Base-by-base conservation (phyloP, 2,888 invertebrate genomes). In the Noctua janthina region DNA sequence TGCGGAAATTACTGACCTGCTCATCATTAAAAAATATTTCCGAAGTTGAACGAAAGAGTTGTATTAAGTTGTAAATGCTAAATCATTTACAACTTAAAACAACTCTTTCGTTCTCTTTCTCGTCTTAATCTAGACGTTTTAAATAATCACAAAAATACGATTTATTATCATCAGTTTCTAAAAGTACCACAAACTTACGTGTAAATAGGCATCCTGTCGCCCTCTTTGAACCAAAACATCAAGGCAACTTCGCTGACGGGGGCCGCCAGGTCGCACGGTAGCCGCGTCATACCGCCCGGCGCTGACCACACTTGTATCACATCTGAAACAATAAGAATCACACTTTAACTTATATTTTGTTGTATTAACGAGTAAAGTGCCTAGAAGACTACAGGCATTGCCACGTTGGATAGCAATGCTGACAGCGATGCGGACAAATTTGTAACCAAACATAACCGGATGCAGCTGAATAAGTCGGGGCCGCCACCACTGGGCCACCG, bases 221-320 rank as follows among this genome's bases (percentile, higher is more conserved):
- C 97, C 93, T 99, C 99, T 94, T 99, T 99, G 97, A 99, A 99
- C 99, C 99, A 99, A 83, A 99, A 98, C 91, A 99, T 98, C 98
- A 99, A 98, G 91, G 98, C 98, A 70, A 99, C 98, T 92, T 99
- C 98, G 89, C 98, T 98, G 74, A 97, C 97, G 0, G 98, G 97
- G 46, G 98, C 97, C 0, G 98, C 96, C 70, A 99, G 97, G 95
- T 99, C 98, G 96, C 99, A 99, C 0, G 99, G 99, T 87, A 99
- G 96, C 78, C 98, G 98, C 43, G 98, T 98, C 92, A 98, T 98
- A 77, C 98, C 98, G 68, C 98, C 98, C 62, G 98, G 97, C 23
- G 98, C 98, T 23, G 98, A 98, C 98, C 98, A 98, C 29, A 97
- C 95, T 90, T 96, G 96, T 82, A 96, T 96, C 64, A 95, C 94